These are phyloP conservation scores for Platycheirus rosarum DNA, from an alignment of 2,888 invertebrate species.

Conservation along the genomic window DNA sequence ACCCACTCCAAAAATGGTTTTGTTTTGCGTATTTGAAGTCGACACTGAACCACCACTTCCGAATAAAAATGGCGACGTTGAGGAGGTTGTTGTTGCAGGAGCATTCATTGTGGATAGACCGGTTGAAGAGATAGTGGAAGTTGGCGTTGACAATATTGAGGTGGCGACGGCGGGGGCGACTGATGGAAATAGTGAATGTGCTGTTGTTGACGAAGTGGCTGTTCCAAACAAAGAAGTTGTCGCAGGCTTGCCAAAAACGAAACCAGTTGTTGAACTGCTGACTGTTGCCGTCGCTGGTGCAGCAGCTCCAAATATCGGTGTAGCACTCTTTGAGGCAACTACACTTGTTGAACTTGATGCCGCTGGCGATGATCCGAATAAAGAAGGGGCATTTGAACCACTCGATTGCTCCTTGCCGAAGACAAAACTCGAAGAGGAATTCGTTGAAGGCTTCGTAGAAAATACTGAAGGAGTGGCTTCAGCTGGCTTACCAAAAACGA, in stretches of 20 bases:
- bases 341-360: slow-evolving; percentile 39
- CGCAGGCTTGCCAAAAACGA: slow-evolving; percentile 54
- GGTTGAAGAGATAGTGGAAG: slow-evolving; percentile 51
- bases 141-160: slow-evolving; percentile 38
- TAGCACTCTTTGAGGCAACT: slow-evolving; percentile 34
- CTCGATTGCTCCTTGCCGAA: slow-evolving; percentile 50
- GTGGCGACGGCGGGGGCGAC: slow-evolving; percentile 10
- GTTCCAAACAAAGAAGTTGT: slow-evolving; percentile 58
- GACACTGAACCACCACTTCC: slow-evolving; percentile 40
- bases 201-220: slow-evolving; percentile 26
- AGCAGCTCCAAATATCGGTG: slow-evolving; percentile 45
- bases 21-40: slow-evolving; percentile 43
- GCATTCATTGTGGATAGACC: slow-evolving; percentile 33
- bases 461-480: slow-evolving; percentile 42
- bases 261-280: slow-evolving; percentile 73
- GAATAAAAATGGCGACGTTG: slow-evolving; percentile 57
- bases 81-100: slow-evolving; percentile 23
- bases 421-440: slow-evolving; percentile 10
- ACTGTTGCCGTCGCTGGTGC: slow-evolving; percentile 59
- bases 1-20: slow-evolving; percentile 42
- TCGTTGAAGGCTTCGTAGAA: slow-evolving; percentile 27
- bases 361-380: slow-evolving; percentile 52
- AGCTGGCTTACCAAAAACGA: slow-evolving; percentile 43
- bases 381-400: slow-evolving; percentile 1
- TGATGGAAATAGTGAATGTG: slow-evolving; percentile 46